phyloP scores from a whole-genome alignment of 2,888 invertebrate species.

The Parasteatoda lunata region DNA sequence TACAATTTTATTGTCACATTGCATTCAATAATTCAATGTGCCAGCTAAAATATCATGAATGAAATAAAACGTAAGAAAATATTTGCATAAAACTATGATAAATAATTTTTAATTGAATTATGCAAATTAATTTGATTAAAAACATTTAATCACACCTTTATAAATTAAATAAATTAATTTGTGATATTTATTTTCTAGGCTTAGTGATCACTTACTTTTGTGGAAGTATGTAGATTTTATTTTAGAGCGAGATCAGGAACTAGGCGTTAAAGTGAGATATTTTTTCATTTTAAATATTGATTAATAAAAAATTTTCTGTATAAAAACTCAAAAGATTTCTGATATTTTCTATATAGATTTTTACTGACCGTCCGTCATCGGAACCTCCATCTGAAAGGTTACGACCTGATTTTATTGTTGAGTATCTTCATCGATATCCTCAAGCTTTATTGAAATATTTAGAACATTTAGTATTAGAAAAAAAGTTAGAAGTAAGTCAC shows the following conservation, averaged over 20 bases:
- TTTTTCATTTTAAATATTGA: neutral
- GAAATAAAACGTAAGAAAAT: neutral
- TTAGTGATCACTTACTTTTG: constrained; percentile 74
- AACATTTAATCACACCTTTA: too few relatives aligned
- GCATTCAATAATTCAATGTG: too few relatives aligned
- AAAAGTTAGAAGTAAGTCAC: constrained; percentile 74
- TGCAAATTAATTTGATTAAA: too few relatives aligned
- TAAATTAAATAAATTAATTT: neutral
- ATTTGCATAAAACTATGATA: neutral
- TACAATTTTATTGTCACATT: too few relatives aligned
- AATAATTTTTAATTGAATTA: too few relatives aligned
- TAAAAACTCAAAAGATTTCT: too few relatives aligned
- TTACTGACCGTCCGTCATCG: constrained; percentile 73
- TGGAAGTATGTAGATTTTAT: constrained; percentile 76
- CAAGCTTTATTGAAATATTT: constrained; percentile 75
- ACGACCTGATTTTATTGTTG: constrained; percentile 74
- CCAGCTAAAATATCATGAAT: too few relatives aligned
- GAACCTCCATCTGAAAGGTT: constrained; percentile 73
- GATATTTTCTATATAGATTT: constrained; percentile 72
- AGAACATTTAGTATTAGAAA: constrained; percentile 75
- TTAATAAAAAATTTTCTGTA: too few relatives aligned
- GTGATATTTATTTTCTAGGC: constrained; percentile 70
- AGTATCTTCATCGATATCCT: constrained; percentile 75
- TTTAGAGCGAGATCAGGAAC: constrained; percentile 74
- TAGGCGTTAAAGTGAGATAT: constrained; percentile 73